Base-by-base conservation (phyloP, 1,140 invertebrate genomes). In the Leptinotarsa texana region DNA sequence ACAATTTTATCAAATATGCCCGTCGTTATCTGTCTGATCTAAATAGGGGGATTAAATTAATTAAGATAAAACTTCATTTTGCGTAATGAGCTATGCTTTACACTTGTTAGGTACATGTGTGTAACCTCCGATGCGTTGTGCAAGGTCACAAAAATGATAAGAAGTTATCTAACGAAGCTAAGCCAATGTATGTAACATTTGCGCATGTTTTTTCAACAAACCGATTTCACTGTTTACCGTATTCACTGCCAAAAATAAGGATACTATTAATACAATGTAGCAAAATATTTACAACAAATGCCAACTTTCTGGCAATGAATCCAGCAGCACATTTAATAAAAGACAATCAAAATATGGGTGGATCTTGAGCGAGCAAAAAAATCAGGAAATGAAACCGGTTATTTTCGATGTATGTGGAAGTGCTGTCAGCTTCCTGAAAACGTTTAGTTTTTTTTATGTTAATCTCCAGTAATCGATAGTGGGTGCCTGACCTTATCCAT, bases 401-500 rank as follows among this genome's bases (percentile, higher is more conserved):
- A 5, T 22, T 65, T 65, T 21, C 8, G 63, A 24, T 62, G 21
- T n/a, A 18, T 62, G 5, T 62, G 17, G 61, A 62, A 62, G 21
- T 21, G 11, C 17, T 62, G 17, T 1, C 13, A n/a, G 61, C 61
- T 21, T 62, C 61, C 33, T 42, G 33, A 62, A 15, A 62, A 62
- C 17, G 21, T 62, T 21, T 62, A 18, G 61, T 62, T 62, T 62
- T 62, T 22, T 18, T 57, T 18, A 57, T 57, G 51, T 57, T 57
- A 18, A 15, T 57, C 51, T 57, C 6, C 51, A 57, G 51, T 57
- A 57, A 71, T 24, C 69, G 22, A 71, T 71, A 65, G 76, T 61
- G 76, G 74, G 76, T 77, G 69, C 69, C 70, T 77, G 76, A 77
- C 76, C 76, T 77, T 70, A 74, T 69, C 63, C 73, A 75, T 77